Evolutionary conservation across 2,113 vertebrate species (phyloP).

Genomic region (Alligator sinensis): DNA sequence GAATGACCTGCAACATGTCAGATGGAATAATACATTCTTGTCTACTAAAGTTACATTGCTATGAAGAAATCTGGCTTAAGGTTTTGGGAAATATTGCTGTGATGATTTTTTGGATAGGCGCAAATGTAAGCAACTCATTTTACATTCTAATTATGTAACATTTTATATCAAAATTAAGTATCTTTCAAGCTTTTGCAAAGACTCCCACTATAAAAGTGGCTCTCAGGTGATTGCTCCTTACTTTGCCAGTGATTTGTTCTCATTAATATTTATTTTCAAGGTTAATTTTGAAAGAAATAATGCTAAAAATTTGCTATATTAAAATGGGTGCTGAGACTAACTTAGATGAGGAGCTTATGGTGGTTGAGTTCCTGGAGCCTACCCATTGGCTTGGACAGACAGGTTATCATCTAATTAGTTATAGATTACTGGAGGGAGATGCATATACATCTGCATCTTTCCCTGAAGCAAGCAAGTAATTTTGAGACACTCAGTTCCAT

Average conservation of each 20-base stretch:
- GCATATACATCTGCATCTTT: neutral
- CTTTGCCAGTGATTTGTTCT: neutral
- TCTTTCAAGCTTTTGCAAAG: neutral
- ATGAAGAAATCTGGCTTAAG: neutral
- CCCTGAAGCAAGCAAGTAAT: neutral
- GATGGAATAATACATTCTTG: neutral
- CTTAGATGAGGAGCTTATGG: neutral
- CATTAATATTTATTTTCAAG: neutral
- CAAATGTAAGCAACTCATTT: neutral
- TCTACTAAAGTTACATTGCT: neutral
- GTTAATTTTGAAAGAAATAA: neutral
- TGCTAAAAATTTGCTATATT: neutral
- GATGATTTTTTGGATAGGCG: neutral
- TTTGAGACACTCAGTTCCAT: neutral
- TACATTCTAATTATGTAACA: no score
- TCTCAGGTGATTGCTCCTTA: neutral
- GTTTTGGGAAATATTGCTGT: neutral
- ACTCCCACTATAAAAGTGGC: neutral
- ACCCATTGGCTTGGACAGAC: neutral
- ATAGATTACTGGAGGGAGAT: neutral
- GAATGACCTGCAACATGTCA: no score
- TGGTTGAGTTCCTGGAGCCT: neutral
- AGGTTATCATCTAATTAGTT: neutral
- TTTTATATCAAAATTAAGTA: neutral
- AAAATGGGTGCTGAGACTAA: slow-evolving; percentile 19